Percentiles rank a stretch among this genome's conserved stretches.
phyloP scores from a whole-genome alignment of 2,113 vertebrate genomes.

The Anarrhichthys ocellatus region DNA sequence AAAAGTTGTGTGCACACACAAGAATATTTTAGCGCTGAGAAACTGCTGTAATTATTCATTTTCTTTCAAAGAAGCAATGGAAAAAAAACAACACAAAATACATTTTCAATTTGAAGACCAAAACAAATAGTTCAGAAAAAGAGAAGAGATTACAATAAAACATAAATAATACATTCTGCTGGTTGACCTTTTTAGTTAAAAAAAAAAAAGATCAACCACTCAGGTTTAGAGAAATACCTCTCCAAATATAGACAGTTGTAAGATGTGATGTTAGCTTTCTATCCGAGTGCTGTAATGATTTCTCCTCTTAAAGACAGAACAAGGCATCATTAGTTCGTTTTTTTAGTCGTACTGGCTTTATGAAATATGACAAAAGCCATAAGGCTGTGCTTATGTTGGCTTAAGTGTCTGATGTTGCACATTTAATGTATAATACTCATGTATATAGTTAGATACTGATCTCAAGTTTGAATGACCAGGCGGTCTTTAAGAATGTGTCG shows the following conservation, averaged over 20 bases:
- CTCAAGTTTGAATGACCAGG: background rate
- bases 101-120: background rate
- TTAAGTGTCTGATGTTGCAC: background rate
- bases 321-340: background rate
- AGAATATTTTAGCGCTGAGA: background rate
- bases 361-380: background rate
- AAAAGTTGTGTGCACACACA: background rate
- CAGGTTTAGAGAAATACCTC: background rate
- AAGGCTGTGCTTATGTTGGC: background rate
- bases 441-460: background rate
- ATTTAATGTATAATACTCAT: background rate
- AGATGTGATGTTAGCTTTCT: background rate
- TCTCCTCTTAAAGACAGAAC: background rate
- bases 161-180: background rate
- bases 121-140: constrained; percentile 4
- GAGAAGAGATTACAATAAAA: background rate
- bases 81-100: background rate
- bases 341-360: background rate
- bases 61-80: background rate
- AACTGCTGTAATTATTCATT: background rate
- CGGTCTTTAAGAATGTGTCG: background rate
- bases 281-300: background rate
- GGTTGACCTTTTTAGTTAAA: no score
- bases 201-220: background rate
- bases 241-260: background rate